Evolutionary conservation across 2,888 invertebrate species (phyloP).

Genomic region (Phymatocera aterrima): DNA sequence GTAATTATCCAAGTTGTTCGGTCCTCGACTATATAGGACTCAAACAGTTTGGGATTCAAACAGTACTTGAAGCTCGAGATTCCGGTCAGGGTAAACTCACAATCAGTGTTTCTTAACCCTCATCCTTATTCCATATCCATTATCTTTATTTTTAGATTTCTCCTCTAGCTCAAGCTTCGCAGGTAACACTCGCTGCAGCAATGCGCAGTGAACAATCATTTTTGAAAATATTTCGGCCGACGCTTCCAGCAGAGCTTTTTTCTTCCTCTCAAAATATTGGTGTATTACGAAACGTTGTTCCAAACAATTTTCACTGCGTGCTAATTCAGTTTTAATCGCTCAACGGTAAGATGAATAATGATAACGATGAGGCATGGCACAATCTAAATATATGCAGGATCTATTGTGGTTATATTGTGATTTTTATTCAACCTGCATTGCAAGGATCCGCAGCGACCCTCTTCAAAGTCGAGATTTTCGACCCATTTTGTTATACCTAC

Average conservation of each 20-base stretch:
- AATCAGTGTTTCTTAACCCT: not conserved
- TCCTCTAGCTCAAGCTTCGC: conserved; percentile 9
- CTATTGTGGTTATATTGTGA: not conserved
- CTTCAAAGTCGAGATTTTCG: conserved; percentile 11
- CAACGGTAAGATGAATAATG: no score
- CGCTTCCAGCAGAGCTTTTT: conserved; percentile 1
- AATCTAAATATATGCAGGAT: no score
- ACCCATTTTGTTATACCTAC: conserved; percentile 23
- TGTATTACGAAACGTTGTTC: no score
- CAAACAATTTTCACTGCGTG: not conserved
- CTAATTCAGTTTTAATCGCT: no score
- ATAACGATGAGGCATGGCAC: no score
- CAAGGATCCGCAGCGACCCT: not conserved
- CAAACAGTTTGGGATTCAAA: not conserved
- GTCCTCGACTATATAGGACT: not conserved
- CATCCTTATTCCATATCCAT: not conserved
- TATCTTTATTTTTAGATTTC: conserved; percentile 12
- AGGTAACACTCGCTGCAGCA: not conserved
- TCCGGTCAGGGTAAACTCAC: conserved; percentile 7
- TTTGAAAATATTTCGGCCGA: conserved; percentile 21
- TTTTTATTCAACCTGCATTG: not conserved
- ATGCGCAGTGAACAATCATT: no score
- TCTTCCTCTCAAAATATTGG: not conserved
- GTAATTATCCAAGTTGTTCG: conserved; percentile 14
- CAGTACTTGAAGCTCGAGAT: not conserved